Percentiles rank a stretch among this genome's conserved stretches.
These are phyloP conservation scores for Danio tinwini DNA, from an alignment of 2,797 vertebrate genomes.

Conservation along the genomic window DNA sequence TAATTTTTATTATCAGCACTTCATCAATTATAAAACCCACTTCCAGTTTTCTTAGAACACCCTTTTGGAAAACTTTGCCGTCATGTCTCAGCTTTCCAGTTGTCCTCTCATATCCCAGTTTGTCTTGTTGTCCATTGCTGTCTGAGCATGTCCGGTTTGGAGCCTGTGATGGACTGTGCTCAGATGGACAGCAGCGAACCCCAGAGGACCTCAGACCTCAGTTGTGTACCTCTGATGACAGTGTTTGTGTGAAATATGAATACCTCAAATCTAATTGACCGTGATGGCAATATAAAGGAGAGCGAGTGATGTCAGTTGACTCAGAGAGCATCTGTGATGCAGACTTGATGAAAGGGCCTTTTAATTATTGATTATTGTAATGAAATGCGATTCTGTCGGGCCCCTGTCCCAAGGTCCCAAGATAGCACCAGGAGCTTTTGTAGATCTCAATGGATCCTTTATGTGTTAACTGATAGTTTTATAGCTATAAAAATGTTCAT, in stretches of 20 bases:
- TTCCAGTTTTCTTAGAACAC: not conserved
- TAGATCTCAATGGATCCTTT: conserved; percentile 9
- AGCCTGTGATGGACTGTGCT: conserved; percentile 4
- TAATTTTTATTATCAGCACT: not conserved
- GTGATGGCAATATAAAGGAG: conserved; percentile 38
- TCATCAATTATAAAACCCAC: not conserved
- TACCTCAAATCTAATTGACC: conserved; percentile 69
- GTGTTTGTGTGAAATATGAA: conserved; percentile 74
- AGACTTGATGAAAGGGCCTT: conserved; percentile 72
- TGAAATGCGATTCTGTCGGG: conserved; percentile 71
- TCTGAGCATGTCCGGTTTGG: conserved; percentile 22
- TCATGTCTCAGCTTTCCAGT: not conserved
- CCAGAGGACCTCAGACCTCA: not conserved
- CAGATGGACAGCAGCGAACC: conserved; percentile 5
- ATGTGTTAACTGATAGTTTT: not conserved
- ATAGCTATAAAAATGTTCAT: not conserved
- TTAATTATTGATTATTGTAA: conserved; percentile 82
- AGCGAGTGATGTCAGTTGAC: conserved; percentile 58
- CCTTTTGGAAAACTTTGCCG: not conserved
- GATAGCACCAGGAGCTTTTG: not conserved
- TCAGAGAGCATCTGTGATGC: conserved; percentile 73
- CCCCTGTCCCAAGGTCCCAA: conserved; percentile 33
- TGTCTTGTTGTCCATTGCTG: not conserved
- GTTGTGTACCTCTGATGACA: conserved; percentile 53
- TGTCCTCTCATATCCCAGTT: not conserved